Evolutionary conservation across 2,888 invertebrate genomes (phyloP).

Genomic region (Drosophila sordidapex): DNA sequence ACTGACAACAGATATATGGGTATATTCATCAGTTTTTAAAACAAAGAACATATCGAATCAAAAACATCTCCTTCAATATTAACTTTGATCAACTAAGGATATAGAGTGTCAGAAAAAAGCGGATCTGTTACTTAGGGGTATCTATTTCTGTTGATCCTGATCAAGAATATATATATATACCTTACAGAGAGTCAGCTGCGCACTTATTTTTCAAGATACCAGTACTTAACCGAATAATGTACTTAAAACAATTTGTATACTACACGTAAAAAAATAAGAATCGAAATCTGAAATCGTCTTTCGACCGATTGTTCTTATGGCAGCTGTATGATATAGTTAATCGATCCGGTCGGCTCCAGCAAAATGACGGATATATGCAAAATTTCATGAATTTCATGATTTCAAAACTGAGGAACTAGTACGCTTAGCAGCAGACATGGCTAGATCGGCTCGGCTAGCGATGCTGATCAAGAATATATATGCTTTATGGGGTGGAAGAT

Average conservation of each 20-base stretch:
- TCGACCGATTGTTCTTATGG: too few species aligned
- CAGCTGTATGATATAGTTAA: neutral
- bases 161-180: neutral
- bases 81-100: neutral
- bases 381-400: neutral
- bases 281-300: neutral
- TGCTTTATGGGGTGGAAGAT: neutral
- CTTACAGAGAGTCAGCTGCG: too few species aligned
- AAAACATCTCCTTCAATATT: neutral
- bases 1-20: neutral
- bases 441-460: neutral
- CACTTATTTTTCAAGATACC: neutral
- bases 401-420: neutral
- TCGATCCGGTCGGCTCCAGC: neutral
- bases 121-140: neutral
- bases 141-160: neutral
- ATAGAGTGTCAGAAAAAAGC: neutral
- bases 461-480: neutral
- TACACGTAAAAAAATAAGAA: neutral
- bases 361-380: neutral
- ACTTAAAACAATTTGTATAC: too few species aligned
- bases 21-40: neutral
- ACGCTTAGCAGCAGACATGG: neutral
- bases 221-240: neutral
- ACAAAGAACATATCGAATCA: neutral